These are phyloP conservation scores for Cryptocheilus praepositus DNA, from an alignment of 2,888 invertebrate genomes.

Conservation along the genomic window DNA sequence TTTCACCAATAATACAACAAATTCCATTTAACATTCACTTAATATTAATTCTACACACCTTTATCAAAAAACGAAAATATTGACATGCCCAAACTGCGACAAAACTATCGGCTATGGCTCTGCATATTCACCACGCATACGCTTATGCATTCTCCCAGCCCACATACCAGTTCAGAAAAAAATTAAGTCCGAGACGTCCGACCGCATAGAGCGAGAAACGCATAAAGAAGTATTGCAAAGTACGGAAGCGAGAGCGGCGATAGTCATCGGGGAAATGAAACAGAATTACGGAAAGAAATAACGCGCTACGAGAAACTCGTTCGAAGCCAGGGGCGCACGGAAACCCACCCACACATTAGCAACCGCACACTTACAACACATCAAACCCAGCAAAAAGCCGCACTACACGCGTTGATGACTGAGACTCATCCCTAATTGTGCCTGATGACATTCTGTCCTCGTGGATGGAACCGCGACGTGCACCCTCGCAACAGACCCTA, in stretches of 20 bases:
- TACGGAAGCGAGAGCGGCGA: conserved; percentile 18
- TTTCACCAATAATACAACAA: too few relatives aligned
- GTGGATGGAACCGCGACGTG: conserved; percentile 53
- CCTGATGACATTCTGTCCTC: conserved; percentile 66
- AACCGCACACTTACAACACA: conserved; percentile 12
- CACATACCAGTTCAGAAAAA: too few relatives aligned
- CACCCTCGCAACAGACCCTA: conserved; percentile 18
- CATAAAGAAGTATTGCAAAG: neutral
- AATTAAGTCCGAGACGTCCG: too few relatives aligned
- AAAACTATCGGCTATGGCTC: too few relatives aligned
- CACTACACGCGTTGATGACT: conserved; percentile 60
- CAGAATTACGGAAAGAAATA: conserved; percentile 59
- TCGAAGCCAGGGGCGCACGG: conserved; percentile 21
- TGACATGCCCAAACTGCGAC: too few relatives aligned
- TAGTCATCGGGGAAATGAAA: conserved; percentile 45
- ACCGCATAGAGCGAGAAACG: neutral
- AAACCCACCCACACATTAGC: neutral
- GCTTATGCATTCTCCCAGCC: too few relatives aligned
- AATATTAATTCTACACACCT: too few relatives aligned
- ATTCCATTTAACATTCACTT: too few relatives aligned
- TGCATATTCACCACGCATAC: too few relatives aligned
- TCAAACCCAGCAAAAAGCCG: conserved; percentile 22
- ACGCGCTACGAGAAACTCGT: conserved; percentile 44
- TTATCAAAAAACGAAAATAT: too few relatives aligned
- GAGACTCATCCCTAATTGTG: conserved; percentile 68